Base-by-base conservation (phyloP, 2,888 invertebrate species). In the Acheta domesticus region DNA sequence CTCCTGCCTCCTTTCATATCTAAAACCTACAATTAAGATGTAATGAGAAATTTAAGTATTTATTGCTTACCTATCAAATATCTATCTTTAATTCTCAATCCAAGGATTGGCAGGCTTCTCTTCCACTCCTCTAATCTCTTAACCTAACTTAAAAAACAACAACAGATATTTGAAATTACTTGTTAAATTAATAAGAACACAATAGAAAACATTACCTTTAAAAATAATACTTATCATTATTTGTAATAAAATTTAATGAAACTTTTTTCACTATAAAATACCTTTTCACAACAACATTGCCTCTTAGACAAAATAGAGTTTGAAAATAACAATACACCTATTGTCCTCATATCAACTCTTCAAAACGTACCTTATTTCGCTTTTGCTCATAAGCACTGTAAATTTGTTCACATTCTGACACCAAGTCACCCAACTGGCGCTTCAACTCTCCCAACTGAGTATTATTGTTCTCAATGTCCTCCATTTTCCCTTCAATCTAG, bases 381-480 rank as follows among this genome's bases (percentile, higher is more conserved):
- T 92, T 92, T 82, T 91, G 90, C 84, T 93, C 93, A 85, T 95
- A 96, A 77, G 88, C 89, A n/a, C 87, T 84, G 84, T 92, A 92
- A 20, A 93, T 87, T 79, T 89, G 89, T 84, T 92, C 91, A 84
- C 93, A 95, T 85, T 94, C 93, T 75, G 89, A 89, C 1, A 92
- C 88, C 49, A 96, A 87, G 80, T 89, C 90, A 12, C 89, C 87
- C 80, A 96, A 89, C 79, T 93, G 91, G 19, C 88, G 89, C 83
- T 91, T 93, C 73, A 95, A 85, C 80, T 94, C 94, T n/a, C 91
- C 89, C 82, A 96, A 88, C 84, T 94, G 93, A 3, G 90, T 86
- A 85, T 94, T 94, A 86, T 94, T 95, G 78, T 92, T 92, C 84
- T 95, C 94, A 80, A 96, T 91, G 84, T 97, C 96, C 4, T 91